Conservation (phyloP, 2,797 vertebrate genomes). For the Orientallactaga sibirica region DNA sequence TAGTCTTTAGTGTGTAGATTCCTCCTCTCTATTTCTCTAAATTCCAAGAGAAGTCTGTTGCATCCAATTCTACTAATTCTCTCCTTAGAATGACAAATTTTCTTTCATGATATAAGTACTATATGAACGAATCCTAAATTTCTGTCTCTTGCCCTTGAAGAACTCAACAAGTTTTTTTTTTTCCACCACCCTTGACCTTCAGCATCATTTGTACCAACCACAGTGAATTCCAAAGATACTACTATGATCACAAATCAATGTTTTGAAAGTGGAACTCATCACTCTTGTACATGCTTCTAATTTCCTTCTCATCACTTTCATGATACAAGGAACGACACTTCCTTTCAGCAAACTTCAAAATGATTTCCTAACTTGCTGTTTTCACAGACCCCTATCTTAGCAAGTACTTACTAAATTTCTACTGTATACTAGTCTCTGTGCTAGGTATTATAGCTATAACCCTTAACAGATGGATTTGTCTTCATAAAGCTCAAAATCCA, state of each 20-base stretch:
- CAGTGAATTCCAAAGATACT: not conserved
- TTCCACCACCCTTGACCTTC: not conserved
- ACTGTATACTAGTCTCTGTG: not conserved
- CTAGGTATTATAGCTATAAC: not conserved
- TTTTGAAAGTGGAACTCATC: slow-evolving; percentile 42
- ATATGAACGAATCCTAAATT: slow-evolving; percentile 23
- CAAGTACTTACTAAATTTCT: slow-evolving; percentile 2
- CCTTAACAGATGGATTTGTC: not conserved
- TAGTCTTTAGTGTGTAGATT: not conserved
- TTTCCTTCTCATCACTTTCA: not conserved
- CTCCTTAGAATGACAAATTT: slow-evolving; percentile 1
- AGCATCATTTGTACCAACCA: not conserved
- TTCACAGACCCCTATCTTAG: not conserved
- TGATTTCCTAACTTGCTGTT: not conserved
- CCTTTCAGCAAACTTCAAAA: not conserved
- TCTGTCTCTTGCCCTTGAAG: not conserved
- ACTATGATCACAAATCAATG: not conserved
- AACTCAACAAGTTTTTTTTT: slow-evolving; percentile 8
- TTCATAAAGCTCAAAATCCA: slow-evolving; percentile 32
- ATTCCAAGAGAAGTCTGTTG: not conserved
- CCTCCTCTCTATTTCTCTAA: slow-evolving; percentile 5
- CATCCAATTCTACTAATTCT: slow-evolving; percentile 5
- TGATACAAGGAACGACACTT: not conserved
- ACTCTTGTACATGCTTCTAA: not conserved
- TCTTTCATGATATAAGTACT: slow-evolving; percentile 17